Evolutionary conservation across 2,888 invertebrate genomes (phyloP), one percentile per base, ranked within the genome.

Genomic region (Apamea anceps): DNA sequence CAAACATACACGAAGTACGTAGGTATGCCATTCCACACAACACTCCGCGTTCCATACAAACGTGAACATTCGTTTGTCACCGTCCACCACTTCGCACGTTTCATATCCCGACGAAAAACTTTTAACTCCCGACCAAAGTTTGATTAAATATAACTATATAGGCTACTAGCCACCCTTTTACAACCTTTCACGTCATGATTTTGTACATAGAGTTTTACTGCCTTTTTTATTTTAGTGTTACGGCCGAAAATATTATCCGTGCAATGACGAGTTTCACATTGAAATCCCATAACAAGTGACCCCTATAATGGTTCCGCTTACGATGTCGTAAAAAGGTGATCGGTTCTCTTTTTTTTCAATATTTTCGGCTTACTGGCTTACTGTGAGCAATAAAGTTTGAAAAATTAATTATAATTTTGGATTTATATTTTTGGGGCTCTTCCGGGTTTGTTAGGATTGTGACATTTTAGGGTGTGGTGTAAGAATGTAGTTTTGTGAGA

Each of bases 151-250:
- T 85, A 89, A 82, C 88, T 85, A 83, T 70, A 81, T 60, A 45
- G 45, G 25, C 77, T 57, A 37, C 28, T 57, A 28, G 48, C 67
- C 3, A 82, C 45, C 73, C 73, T 66, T 78, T 85, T 84, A 85
- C 42, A 57, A 71, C 80, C 78, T 66, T 82, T 65, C 86, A 79
- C 89, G 81, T 90, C 90, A 92, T 92, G 91, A 93, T 94, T 92
- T 91, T 88, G 91, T 90, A 91, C 92, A 92, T 89, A 86, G 85
- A 86, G 73, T 87, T 89, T 89, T 95, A 96, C 92, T 93, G 91
- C 93, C 93, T 94, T 95, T 94, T 95, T 95, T 94, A 95, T 95
- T 95, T 95, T 95, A 95, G 93, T 94, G 93, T 95, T 94, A 95
- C 93, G 92, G 91, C 92, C 91, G 85, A 91, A 94, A 95, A 94